Evolutionary conservation across 1,140 invertebrate species (phyloP), one percentile per base, ranked within the genome.

Genomic region (Rhynchophorus ferrugineus): DNA sequence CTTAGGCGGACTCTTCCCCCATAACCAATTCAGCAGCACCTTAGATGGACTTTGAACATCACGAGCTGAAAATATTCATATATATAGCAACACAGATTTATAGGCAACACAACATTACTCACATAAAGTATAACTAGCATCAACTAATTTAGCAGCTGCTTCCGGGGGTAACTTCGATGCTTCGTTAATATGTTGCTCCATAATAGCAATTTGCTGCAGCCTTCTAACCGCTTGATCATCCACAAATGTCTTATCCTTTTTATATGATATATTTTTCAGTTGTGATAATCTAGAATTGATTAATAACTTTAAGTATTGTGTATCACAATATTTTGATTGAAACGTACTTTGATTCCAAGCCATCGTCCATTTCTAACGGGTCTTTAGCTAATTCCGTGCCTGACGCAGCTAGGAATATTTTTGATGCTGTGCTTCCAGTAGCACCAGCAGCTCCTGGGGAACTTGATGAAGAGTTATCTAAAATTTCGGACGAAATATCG

Each of bases 1-100:
- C 62, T 66, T 69, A 24, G 68, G 68, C n/a, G 67, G 68, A 51
- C 64, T 70, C 43, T 59, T 59, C 14, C 85, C 85, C 78, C 83
- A 80, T 42, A 87, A 69, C 85, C 85, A 87, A 68, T 87, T 85
- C 58, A 87, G 69, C 14, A 88, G 73, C 44, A 85, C 82, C 57
- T 81, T 85, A 44, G 84, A 82, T 37, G 85, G 83, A 64, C 82
- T 85, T 68, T 85, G 83, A 14, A 80, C 78, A 64, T 85, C 77
- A 61, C 84, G 82, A 66, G 82, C 84, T 87, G 71, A 49, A 36
- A 35, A 39, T 13, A 13, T 29, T 24, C 44, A 17, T 11, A 41
- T 33, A 14, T 21, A 29, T 29, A 11, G 5, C 5, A 29, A 29
- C 11, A 29, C 24, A 29, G 13, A 6, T 6, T 13, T 5, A 13